Base-by-base conservation (phyloP, 1,140 invertebrate genomes). In the Eufriesea mexicana region DNA sequence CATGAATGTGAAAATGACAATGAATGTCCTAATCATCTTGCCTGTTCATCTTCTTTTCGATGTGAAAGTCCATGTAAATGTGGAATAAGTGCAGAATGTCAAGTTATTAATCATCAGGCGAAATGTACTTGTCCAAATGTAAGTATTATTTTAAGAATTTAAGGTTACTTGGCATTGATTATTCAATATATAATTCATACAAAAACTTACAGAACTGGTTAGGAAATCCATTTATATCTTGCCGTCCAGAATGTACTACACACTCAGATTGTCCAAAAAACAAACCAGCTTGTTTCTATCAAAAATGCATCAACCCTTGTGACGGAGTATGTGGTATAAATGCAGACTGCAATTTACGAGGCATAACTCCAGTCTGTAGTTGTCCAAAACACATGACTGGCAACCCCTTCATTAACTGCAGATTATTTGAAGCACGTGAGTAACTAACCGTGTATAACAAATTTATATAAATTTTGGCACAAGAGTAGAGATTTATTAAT, bases 361-460 rank as follows among this genome's bases (percentile, higher is more conserved):
- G 90, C 25, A 96, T 97, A 0, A 98, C 96, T 45, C 97, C 96
- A 35, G 96, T 98, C 49, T 98, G 98, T 93, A 97, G 96, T 62
- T 98, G 98, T 92, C 97, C 97, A 6, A 96, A 95, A 89, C 97
- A 97, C 90, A 98, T 97, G 96, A 98, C 97, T 42, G 97, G 97
- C 6, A 96, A 98, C 95, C 97, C 97, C 23, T 98, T 98, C 92
- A 94, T 96, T 2, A 95, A 95, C 85, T 98, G 97, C 93, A 95
- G 97, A 87, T 97, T 96, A 72, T 98, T 98, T 89, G 96, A 96
- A 91, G 96, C 96, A 89, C 93, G 96, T 97, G 93, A 95, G 94
- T 95, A 71, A 73, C 20, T 4, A 45, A 35, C 55, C 23, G 6
- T 23, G 4, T 18, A 28, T 12, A 55, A 55, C 18, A 55, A 55